Evolutionary conservation across 30 jellyfish, hydroid and myxozoan genomes (phyloP), one percentile per base, ranked within the genome.

Genomic region (Hydractinia echinata): DNA sequence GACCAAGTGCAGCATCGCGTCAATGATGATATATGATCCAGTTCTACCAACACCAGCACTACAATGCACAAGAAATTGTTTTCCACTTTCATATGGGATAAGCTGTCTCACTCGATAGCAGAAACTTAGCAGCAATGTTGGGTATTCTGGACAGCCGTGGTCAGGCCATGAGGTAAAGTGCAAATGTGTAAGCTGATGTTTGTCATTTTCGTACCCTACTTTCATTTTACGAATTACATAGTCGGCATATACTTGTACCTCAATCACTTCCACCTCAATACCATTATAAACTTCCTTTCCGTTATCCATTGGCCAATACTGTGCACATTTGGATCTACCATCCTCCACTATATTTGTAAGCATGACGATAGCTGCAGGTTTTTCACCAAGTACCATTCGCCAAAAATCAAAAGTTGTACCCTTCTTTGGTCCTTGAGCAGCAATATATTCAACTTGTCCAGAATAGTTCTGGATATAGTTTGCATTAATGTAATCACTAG

Each of bases 31-130:
- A 84, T 74, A 87, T 3, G 96, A 72, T 14, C 98, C 98, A 2
- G 98, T 87, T 50, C 98, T 74, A 7, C 98, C 98, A 6, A 92
- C 98, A n/a, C 98, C 98, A 72, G 96, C 98, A 72, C 98, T 92
- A 93, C 98, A 92, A 56, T 92, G 98, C 10, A 92, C 96, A 50
- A 92, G 58, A n/a, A 84, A 79, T 5, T 95, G 96, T 11, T 76
- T 48, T 30, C 90, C 89, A 72, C 81, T 16, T 49, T 87, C 95
- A 5, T 90, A 87, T 5, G 79, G 61, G 16, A 78, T 77, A 51
- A 81, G 81, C 7, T 92, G 67, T 15, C 96, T 92, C 72, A 87
- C 92, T 20, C 96, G 87, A 50, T 94, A 55, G 39, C 96, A 64
- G 84, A 92, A 92, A 20, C 90, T 87, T n/a, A 92, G 86, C 13